Percentiles rank a stretch among this genome's conserved stretches.
Conservation (phyloP, 2,888 invertebrate genomes). For the Baronia brevicornis region DNA sequence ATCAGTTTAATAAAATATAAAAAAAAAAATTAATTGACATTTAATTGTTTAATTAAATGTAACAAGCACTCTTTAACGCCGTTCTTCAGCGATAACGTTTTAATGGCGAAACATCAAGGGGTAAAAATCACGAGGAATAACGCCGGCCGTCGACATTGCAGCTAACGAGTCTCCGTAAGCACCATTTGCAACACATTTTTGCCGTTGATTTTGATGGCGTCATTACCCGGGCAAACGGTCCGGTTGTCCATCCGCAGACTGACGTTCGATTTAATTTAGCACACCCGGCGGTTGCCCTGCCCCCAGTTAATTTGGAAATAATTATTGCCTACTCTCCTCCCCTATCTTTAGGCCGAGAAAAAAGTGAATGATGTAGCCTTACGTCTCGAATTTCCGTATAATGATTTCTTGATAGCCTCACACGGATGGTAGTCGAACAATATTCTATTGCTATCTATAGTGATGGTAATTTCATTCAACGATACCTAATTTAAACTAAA, state of each 20-base stretch:
- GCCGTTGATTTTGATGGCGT: conserved; percentile 57
- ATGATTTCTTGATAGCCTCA: conserved; percentile 27
- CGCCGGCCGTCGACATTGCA: conserved; percentile 23
- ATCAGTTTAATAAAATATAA: no score
- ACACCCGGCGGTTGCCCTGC: conserved; percentile 51
- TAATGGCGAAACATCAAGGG: conserved; percentile 17
- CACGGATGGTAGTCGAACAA: conserved; percentile 3
- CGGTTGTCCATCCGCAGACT: conserved; percentile 48
- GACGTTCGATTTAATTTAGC: conserved; percentile 67
- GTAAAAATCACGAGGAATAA: conserved; percentile 21
- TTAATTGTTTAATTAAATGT: no score
- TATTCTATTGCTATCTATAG: conserved; percentile 1
- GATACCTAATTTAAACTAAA: no score
- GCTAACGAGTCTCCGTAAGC: conserved; percentile 28
- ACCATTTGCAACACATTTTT: conserved; percentile 65
- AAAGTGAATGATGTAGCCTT: conserved; percentile 33
- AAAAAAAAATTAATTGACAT: no score
- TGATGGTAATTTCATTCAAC: not conserved
- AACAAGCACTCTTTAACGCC: conserved; percentile 5
- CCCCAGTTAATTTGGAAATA: conserved; percentile 65
- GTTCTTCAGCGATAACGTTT: conserved; percentile 9
- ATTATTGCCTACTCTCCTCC: conserved; percentile 52
- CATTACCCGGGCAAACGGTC: conserved; percentile 54
- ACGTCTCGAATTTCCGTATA: conserved; percentile 19
- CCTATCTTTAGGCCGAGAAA: conserved; percentile 30